Evolutionary conservation across 2,888 invertebrate genomes (phyloP), one percentile per base, ranked within the genome.

Genomic region (Drosophila vallismaia): DNA sequence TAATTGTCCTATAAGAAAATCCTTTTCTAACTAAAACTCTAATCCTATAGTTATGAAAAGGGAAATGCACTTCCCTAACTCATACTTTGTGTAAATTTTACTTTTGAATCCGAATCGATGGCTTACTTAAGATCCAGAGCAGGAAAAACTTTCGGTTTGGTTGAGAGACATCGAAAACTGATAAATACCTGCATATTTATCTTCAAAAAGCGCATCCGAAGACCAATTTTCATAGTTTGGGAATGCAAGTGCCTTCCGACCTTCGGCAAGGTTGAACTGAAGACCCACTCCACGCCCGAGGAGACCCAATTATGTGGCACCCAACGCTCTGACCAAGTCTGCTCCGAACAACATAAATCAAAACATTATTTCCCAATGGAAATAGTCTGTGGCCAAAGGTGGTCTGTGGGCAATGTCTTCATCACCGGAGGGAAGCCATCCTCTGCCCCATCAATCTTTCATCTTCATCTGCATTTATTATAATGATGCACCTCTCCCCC

Each of bases 401-500:
- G 26, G 14, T 4, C 10, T 33, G 26, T 26, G 19, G 33, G 42
- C 49, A 14, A 63, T 29, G 52, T 66, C 69, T 55, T 69, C 62
- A 71, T 53, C 45, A 40, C 45, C 33, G 19, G 60, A 33, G 33
- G 59, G 40, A 19, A 19, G 19, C 19, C 19, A 19, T 28, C 9
- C 14, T 19, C 19, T 14, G 7, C n/a, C 42, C 6, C 44, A 54
- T 71, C 45, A 66, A 68, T 69, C 55, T 44, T 36, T 53, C 49
- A 71, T 50, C 50, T 56, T 29, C 55, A 55, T 69, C 69, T 69
- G 56, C 70, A 55, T 69, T 54, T 69, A 36, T 48, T 36, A 69
- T 49, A 36, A 44, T 38, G 26, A 36, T 24, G 31, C 10, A 44
- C 12, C 31, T 5, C 31, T 48, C 2, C 42, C 19, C 42, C 70